Conservation (phyloP, 2,797 vertebrate genomes). For the Enteromius trimaculatus region DNA sequence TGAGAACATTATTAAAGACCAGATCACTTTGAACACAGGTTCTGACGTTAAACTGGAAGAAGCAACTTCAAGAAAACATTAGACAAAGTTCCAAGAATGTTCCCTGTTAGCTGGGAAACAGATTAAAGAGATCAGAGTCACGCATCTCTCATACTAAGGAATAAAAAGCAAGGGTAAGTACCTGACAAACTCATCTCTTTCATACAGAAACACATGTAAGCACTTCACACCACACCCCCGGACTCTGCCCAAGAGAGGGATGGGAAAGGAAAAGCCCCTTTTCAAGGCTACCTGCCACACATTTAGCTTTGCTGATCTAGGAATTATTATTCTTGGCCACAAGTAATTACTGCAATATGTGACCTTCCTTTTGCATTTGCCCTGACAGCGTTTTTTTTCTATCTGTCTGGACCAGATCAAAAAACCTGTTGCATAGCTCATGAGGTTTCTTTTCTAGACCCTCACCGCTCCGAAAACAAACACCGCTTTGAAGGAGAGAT, state of each 20-base stretch:
- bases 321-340: constrained; percentile 43
- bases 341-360: constrained; percentile 54
- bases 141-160: not conserved
- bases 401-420: constrained; percentile 49
- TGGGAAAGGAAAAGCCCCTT: constrained; percentile 33
- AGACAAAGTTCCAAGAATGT: not conserved
- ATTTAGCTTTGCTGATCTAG: constrained; percentile 43
- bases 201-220: constrained; percentile 31
- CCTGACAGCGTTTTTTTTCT: constrained; percentile 27
- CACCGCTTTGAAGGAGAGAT: constrained; percentile 13
- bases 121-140: constrained; percentile 7
- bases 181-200: not conserved
- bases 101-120: not conserved
- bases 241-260: constrained; percentile 29
- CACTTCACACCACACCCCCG: constrained; percentile 40
- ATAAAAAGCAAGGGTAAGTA: not conserved
- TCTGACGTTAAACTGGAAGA: not conserved
- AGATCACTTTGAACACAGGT: not conserved
- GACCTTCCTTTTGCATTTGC: constrained; percentile 44
- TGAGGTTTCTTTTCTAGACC: constrained; percentile 42
- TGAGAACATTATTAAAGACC: no score
- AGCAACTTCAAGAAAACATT: not conserved
- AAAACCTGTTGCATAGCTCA: constrained; percentile 45
- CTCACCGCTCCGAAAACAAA: constrained; percentile 42
- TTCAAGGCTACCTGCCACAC: constrained; percentile 49